These are phyloP conservation scores for Miniopterus natalensis DNA, from an alignment of 2,113 vertebrate species.

Conservation along the genomic window DNA sequence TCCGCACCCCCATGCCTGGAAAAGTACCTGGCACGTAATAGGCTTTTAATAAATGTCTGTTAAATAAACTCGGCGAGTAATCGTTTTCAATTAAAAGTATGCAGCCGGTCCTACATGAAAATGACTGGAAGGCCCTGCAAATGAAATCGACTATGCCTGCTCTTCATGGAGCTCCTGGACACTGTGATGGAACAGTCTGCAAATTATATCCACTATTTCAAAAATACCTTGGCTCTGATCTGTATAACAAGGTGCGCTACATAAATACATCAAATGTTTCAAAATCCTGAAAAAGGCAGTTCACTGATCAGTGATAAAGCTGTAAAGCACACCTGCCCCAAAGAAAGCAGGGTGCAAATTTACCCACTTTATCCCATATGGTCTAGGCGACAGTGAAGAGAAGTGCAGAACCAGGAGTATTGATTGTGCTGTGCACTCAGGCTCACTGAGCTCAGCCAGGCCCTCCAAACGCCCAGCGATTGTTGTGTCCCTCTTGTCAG, in stretches of 20 bases:
- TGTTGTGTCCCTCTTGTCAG: background rate
- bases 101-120: background rate
- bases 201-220: background rate
- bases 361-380: background rate
- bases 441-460: background rate
- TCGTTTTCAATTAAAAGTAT: background rate
- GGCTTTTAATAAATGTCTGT: background rate
- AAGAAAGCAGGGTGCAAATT: background rate
- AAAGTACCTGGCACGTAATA: background rate
- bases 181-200: background rate
- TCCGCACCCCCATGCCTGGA: background rate
- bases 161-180: background rate
- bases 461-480: too few species aligned
- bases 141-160: background rate
- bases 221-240: background rate
- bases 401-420: accelerated
- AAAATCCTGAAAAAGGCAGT: background rate
- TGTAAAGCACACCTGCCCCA: background rate
- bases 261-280: background rate
- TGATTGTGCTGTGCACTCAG: background rate
- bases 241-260: background rate
- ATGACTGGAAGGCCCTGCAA: background rate
- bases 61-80: background rate
- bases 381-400: background rate
- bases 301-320: background rate